Conservation (phyloP, 2,113 vertebrate genomes). For the Elachura formosa region DNA sequence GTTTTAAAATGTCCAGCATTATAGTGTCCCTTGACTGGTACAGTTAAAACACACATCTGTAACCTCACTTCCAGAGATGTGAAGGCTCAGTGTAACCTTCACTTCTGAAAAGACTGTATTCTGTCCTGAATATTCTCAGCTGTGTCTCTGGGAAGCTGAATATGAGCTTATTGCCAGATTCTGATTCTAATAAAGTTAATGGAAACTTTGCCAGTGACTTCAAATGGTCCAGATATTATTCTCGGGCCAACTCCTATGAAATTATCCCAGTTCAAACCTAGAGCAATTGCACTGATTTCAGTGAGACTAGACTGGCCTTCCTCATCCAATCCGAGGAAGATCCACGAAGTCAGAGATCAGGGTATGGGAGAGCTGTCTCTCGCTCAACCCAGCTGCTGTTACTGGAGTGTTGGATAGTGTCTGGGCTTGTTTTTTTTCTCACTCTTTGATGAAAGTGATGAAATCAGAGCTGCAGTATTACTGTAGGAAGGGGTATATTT, state of each 20-base stretch:
- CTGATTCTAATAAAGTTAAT: constrained; percentile 58
- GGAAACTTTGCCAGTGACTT: constrained; percentile 60
- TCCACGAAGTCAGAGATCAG: background rate
- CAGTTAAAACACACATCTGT: background rate
- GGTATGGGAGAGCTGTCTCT: background rate
- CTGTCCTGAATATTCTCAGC: constrained; percentile 46
- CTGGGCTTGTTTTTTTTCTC: accelerated
- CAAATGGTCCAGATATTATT: constrained; percentile 37
- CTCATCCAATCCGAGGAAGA: background rate
- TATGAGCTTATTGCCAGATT: constrained; percentile 28
- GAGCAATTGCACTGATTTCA: constrained; percentile 1
- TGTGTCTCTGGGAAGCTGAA: constrained; percentile 39
- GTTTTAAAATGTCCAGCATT: background rate
- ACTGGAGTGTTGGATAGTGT: background rate
- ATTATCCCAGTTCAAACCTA: constrained; percentile 25
- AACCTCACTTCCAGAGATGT: background rate
- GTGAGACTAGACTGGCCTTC: background rate
- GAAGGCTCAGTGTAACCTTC: background rate
- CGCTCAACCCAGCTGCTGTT: accelerated
- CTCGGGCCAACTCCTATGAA: constrained; percentile 24
- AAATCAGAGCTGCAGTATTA: background rate
- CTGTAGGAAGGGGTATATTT: background rate
- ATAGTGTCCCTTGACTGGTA: background rate
- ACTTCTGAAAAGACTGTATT: constrained; percentile 23
- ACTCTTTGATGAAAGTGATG: background rate